A percentile compares a stretch with the other conserved stretches of the same genome.
phyloP scores from a whole-genome alignment of 1,140 invertebrate species.

The Platyscapa corneri region DNA sequence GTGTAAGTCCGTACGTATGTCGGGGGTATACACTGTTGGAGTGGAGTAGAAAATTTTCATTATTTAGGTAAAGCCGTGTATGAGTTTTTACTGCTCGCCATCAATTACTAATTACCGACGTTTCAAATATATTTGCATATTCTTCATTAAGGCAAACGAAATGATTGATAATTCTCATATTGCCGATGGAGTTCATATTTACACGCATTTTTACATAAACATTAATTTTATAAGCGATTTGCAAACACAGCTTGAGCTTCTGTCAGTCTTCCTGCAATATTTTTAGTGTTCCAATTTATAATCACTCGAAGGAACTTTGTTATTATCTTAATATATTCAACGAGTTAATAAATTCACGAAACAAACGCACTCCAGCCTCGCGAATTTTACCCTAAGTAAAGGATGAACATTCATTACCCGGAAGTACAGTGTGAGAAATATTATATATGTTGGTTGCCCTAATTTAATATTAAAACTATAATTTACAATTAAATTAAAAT shows the following conservation, averaged over 20 bases:
- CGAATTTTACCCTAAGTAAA: too few relatives aligned
- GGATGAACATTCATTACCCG: too few relatives aligned
- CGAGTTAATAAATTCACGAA: too few relatives aligned
- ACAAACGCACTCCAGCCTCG: too few relatives aligned
- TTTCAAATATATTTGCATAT: conserved; percentile 15
- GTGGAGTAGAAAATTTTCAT: conserved; percentile 16
- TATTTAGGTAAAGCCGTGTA: conserved; percentile 8
- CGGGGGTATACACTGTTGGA: background rate
- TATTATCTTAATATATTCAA: too few relatives aligned
- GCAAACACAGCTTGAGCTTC: background rate
- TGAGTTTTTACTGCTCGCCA: background rate
- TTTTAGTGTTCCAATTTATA: background rate
- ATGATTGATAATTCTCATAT: conserved; percentile 10
- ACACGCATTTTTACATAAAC: background rate
- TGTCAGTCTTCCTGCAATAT: background rate
- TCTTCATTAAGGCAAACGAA: background rate
- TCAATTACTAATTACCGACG: conserved; percentile 9
- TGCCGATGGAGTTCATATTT: background rate
- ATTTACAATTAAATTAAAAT: too few relatives aligned
- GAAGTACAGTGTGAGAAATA: too few relatives aligned
- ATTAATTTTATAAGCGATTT: background rate
- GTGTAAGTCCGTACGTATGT: background rate
- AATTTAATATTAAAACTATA: too few relatives aligned
- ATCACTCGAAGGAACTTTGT: background rate
- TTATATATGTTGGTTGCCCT: too few relatives aligned